Base-by-base conservation (phyloP, 2,113 vertebrate species). In the Pavo muticus region DNA sequence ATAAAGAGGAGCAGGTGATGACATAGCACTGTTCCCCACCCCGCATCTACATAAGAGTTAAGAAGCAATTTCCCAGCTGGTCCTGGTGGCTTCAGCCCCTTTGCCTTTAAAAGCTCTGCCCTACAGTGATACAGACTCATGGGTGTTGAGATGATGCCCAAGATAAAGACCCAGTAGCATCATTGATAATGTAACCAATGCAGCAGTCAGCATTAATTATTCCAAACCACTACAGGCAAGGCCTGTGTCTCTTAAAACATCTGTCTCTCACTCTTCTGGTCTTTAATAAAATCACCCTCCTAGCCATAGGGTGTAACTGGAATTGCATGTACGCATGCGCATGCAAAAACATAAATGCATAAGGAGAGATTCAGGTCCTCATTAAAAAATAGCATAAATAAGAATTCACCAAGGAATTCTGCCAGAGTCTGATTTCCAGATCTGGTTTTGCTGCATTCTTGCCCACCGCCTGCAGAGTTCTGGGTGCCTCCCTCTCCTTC, bases 391-490 rank as follows among this genome's bases (percentile, higher is more conserved):
- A 18, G 91, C 97, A 97, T 94, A 94, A 97, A 96, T 95, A 97
- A 74, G 93, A 97, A 97, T 97, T 97, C 93, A 94, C 97, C 91
- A 94, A 90, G 97, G 97, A 97, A 97, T 96, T 97, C 94, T 98
- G 98, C 97, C 97, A 95, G 88, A 94, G 63, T 90, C 92, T 84
- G 77, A 96, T 96, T 97, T 98, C 94, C 97, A 96, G 95, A 97
- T 97, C 97, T 97, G 97, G 97, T 97, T 97, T 94, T 94, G 94
- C 97, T 93, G 95, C 98, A 98, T 98, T 98, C 97, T 97, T 98
- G 95, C 97, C 97, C 93, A 93, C 93, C 97, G 96, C 95, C 97
- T 97, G 95, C 91, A 97, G 88, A 94, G 94, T 95, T 97, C 97
- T 97, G 29, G 45, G 97, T 97, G 95, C 97, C 97, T 98, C 98